Base-by-base conservation (phyloP, 2,888 invertebrate species). In the Elegia similella region DNA sequence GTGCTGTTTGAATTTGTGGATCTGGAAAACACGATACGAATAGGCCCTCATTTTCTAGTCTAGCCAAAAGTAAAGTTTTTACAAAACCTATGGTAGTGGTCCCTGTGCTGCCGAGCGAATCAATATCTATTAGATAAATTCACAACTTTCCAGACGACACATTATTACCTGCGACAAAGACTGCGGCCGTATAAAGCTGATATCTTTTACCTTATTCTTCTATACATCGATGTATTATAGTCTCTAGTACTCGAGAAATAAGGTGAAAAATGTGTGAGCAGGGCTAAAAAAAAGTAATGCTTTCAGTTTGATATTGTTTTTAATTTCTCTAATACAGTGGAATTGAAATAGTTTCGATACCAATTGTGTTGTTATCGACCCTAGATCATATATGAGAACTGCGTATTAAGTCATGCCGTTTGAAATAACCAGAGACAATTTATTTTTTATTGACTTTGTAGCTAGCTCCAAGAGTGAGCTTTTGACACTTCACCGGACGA, bases 61-160 rank as follows among this genome's bases (percentile, higher is more conserved):
- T n/a, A n/a, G n/a, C n/a, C n/a, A n/a, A n/a, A n/a, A n/a, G n/a
- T 43, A 0, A 17, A 52, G 12, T n/a, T n/a, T n/a, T n/a, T 43
- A 38, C 23, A 47, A 13, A 16, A 54, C 29, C 15, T 34, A 34
- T 30, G 55, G 32, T 30, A 44, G 12, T 34, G 44, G 29, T 12
- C 30, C 2, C 17, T 30, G 44, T 50, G 55, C 55, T 29, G 62
- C 55, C 43, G 30, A 48, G 53, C 52, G 57, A 59, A 47, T 53
- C 59, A 58, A 64, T 64, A 64, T 64, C 62, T 61, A 61, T 61
- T 62, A 59, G 60, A 54, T 52, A 47, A 59, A 53, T 60, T 59
- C 59, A 43, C 64, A 64, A 64, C 64, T 64, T 64, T 61, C 61
- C 62, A 64, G 64, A 64, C 62, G 59, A 59, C 62, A 62, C 58